A percentile compares a stretch with the other conserved stretches of the same genome.
phyloP scores from a whole-genome alignment of 2,888 invertebrate species.

The Schizaphis graminum region DNA sequence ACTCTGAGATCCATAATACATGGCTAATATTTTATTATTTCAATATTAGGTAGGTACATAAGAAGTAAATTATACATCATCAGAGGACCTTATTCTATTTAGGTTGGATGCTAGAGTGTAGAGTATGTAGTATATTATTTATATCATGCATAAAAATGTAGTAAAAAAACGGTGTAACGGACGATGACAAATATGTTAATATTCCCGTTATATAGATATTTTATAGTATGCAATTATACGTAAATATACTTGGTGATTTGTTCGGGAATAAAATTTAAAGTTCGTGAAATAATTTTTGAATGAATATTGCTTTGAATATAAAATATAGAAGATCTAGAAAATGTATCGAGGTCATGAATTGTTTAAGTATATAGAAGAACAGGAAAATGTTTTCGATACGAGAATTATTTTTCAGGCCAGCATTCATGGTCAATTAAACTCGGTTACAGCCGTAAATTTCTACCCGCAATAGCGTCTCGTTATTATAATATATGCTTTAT shows the following conservation, averaged over 20 bases:
- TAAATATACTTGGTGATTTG: not conserved
- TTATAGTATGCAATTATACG: not conserved
- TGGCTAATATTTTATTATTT: not conserved
- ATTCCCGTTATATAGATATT: not conserved
- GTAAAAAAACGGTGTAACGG: not conserved
- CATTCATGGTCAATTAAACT: slow-evolving; percentile 44
- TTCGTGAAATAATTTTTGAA: not conserved
- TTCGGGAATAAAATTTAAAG: not conserved
- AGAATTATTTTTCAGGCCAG: slow-evolving; percentile 16
- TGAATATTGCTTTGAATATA: not conserved
- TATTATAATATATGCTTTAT: not conserved
- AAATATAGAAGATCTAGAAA: not conserved
- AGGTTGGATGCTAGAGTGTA: not conserved
- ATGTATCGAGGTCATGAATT: not conserved
- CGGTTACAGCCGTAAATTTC: not conserved
- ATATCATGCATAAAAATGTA: not conserved
- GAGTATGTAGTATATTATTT: not conserved
- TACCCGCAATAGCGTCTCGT: no score
- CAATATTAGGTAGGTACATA: not conserved
- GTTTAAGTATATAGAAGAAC: not conserved
- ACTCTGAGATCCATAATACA: not conserved
- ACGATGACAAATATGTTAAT: not conserved
- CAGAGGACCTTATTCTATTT: not conserved
- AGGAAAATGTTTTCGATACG: slow-evolving; percentile 9
- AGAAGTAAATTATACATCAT: not conserved